These are phyloP conservation scores for Teleiodes luculella DNA, from an alignment of 2,888 invertebrate species.

Conservation along the genomic window DNA sequence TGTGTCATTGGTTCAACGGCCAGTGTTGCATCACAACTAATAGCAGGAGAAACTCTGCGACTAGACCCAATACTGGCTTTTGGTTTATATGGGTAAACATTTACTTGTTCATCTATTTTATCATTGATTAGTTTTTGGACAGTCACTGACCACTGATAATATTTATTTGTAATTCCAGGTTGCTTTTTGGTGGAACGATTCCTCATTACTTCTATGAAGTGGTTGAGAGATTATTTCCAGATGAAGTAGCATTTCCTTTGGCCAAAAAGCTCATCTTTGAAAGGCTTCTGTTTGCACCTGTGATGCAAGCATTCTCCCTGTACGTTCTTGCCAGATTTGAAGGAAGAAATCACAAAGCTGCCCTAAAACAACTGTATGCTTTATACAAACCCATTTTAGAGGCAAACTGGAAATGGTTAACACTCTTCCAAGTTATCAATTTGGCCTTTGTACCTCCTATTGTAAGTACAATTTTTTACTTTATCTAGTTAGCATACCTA, in stretches of 20 bases:
- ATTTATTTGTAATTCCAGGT: slow-evolving; percentile 57
- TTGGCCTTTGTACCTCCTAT: slow-evolving; percentile 87
- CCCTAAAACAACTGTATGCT: slow-evolving; percentile 80
- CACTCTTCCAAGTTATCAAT: slow-evolving; percentile 86
- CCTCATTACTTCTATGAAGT: slow-evolving; percentile 87
- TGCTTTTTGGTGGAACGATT: slow-evolving; percentile 88
- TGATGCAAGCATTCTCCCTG: slow-evolving; percentile 85
- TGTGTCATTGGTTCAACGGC: slow-evolving; percentile 85
- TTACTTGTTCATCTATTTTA: not conserved
- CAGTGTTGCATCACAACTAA: slow-evolving; percentile 84
- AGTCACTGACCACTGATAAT: not conserved
- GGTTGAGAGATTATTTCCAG: slow-evolving; percentile 80
- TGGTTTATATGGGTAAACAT: slow-evolving; percentile 84
- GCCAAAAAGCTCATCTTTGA: slow-evolving; percentile 84
- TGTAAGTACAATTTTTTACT: slow-evolving; percentile 69
- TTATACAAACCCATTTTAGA: slow-evolving; percentile 82
- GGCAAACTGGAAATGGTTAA: slow-evolving; percentile 88
- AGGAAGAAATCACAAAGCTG: slow-evolving; percentile 83
- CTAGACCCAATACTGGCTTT: slow-evolving; percentile 85
- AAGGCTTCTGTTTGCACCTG: slow-evolving; percentile 83
- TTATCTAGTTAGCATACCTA: not conserved
- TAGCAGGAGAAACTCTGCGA: slow-evolving; percentile 81
- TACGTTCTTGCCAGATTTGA: slow-evolving; percentile 87
- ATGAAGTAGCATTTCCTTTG: slow-evolving; percentile 73
- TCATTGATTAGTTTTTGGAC: not conserved